Conservation (phyloP, 2,113 vertebrate species). For the Sardina pilchardus region DNA sequence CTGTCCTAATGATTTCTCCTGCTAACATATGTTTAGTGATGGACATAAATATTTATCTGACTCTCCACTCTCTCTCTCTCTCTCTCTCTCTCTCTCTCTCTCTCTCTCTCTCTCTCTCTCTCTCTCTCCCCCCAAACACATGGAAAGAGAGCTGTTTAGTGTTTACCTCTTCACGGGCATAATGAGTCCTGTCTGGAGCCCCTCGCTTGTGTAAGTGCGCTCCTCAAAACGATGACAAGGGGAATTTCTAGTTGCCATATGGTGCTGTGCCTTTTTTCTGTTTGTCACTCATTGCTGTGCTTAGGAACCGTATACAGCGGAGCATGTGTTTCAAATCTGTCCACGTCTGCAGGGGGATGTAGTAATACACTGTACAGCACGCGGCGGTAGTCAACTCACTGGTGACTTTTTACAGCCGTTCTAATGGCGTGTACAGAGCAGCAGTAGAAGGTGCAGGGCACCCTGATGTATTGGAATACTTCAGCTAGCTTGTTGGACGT, state of each 20-base stretch:
- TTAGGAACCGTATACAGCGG: background rate
- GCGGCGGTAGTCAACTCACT: background rate
- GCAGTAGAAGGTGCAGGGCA: background rate
- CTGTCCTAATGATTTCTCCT: background rate
- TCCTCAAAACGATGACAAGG: background rate
- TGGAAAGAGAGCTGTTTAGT: slow-evolving; percentile 4
- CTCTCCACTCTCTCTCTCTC: background rate
- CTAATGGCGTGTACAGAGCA: background rate
- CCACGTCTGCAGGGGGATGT: background rate
- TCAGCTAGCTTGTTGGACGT: background rate
- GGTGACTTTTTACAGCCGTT: background rate
- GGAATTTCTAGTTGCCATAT: background rate
- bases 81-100: background rate
- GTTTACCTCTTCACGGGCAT: slow-evolving; percentile 17
- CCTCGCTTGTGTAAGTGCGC: background rate
- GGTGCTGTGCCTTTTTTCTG: background rate
- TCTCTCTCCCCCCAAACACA: background rate
- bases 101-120: background rate
- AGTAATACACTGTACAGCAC: background rate
- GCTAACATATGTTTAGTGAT: background rate
- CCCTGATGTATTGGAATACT: background rate
- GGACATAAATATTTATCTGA: slow-evolving; percentile 17
- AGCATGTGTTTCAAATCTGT: background rate
- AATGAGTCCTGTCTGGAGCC: slow-evolving; percentile 18
- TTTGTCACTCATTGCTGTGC: background rate